Percentiles rank a stretch among this genome's conserved stretches.
Evolutionary conservation across 2,797 vertebrate species (phyloP).

Genomic region (Gallinago stenura): DNA sequence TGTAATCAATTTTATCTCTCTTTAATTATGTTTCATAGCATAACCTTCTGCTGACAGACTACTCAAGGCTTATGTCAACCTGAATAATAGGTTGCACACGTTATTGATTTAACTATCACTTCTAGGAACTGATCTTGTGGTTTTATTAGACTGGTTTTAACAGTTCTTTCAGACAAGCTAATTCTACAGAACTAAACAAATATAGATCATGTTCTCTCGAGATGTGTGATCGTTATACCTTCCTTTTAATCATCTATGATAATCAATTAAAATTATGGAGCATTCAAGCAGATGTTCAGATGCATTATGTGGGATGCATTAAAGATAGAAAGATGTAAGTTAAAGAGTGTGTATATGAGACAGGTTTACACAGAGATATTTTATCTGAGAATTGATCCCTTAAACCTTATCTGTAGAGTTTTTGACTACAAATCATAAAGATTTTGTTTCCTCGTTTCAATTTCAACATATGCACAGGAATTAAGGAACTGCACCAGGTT

Average conservation of each 20-base stretch:
- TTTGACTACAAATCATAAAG: not conserved
- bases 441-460: not conserved
- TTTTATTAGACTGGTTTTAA: conserved; percentile 49
- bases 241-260: not conserved
- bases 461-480: not conserved
- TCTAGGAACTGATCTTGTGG: conserved; percentile 23
- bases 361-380: not conserved
- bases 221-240: not conserved
- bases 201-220: not conserved
- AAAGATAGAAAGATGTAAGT: not conserved
- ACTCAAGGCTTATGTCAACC: conserved; percentile 55
- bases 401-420: not conserved
- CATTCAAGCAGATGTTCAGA: not conserved
- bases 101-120: conserved; percentile 67
- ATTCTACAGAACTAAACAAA: conserved; percentile 20
- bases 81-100: conserved; percentile 56
- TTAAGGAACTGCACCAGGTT: not conserved
- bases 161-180: conserved; percentile 28
- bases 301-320: not conserved
- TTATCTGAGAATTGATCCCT: not conserved
- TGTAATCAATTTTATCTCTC: conserved; percentile 58
- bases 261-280: conserved; percentile 29
- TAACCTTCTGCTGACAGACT: conserved; percentile 61
- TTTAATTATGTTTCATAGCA: conserved; percentile 65
- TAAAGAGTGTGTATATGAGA: not conserved